These are phyloP conservation scores for Carassius auratus DNA, from an alignment of 2,113 vertebrate species.

Conservation along the genomic window DNA sequence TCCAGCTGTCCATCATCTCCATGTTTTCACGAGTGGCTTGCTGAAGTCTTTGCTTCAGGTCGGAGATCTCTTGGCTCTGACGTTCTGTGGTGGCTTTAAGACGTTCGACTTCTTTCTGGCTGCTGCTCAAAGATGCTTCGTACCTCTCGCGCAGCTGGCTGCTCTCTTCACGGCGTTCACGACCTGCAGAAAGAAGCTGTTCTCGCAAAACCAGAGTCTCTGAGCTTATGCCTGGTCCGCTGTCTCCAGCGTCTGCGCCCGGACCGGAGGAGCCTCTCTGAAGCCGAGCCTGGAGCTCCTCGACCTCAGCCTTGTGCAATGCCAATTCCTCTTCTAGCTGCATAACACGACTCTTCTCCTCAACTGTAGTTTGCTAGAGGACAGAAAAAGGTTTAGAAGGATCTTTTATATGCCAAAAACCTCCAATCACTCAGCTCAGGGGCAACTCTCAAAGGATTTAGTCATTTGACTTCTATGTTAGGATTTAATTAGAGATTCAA, in stretches of 20 bases:
- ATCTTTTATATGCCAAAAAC: background rate
- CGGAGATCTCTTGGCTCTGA: constrained; percentile 84
- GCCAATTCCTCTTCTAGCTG: constrained; percentile 91
- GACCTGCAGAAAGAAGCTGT: constrained; percentile 78
- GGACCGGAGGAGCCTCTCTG: constrained; percentile 57
- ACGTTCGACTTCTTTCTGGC: constrained; percentile 81
- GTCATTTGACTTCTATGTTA: background rate
- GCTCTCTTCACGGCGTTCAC: constrained; percentile 83
- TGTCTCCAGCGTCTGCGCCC: constrained; percentile 50
- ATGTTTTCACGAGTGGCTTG: constrained; percentile 92
- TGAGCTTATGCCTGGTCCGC: constrained; percentile 65
- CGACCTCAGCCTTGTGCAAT: constrained; percentile 80
- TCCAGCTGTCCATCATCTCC: constrained; percentile 99
- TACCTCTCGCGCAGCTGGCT: constrained; percentile 82
- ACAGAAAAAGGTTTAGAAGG: constrained; percentile 48
- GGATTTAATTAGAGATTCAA: background rate
- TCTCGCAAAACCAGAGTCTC: constrained; percentile 81
- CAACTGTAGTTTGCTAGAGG: constrained; percentile 89
- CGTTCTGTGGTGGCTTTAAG: constrained; percentile 82
- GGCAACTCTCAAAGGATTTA: constrained; percentile 18
- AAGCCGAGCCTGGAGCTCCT: constrained; percentile 83
- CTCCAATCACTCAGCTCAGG: constrained; percentile 20
- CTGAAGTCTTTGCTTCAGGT: constrained; percentile 87
- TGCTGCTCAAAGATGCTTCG: constrained; percentile 74
- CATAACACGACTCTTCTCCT: constrained; percentile 88